These are phyloP conservation scores for Temnothorax unifasciatus DNA, from an alignment of 2,888 invertebrate genomes.

Conservation along the genomic window DNA sequence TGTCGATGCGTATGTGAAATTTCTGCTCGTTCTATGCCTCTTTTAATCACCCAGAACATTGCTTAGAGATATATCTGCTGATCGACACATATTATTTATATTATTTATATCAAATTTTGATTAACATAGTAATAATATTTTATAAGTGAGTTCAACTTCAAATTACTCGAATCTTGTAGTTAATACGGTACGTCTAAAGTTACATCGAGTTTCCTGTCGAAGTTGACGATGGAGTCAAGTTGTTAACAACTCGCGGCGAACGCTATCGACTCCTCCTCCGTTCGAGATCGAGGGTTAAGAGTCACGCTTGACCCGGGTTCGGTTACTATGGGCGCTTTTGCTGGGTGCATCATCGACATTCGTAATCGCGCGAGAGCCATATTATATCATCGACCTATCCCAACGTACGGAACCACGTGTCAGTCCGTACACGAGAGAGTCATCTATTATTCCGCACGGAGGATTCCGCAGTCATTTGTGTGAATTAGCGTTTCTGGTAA, in stretches of 20 bases:
- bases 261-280: not conserved
- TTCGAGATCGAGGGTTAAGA: conserved; percentile 14
- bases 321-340: not conserved
- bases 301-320: conserved; percentile 17
- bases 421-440: conserved; percentile 44
- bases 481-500: conserved; percentile 51
- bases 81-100: not conserved
- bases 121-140: not conserved
- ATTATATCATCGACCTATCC: conserved; percentile 68
- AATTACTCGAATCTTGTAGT: not conserved
- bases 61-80: not conserved
- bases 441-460: conserved; percentile 59
- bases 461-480: conserved; percentile 56
- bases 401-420: conserved; percentile 47
- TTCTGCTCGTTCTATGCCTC: not conserved
- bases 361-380: conserved; percentile 46
- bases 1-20: not conserved
- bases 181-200: not conserved
- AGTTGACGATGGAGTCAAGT: not conserved
- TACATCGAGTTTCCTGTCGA: conserved; percentile 3
- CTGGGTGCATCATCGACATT: conserved; percentile 19
- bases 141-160: not conserved
- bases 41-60: not conserved
- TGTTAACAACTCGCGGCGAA: conserved; percentile 8
- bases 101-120: not conserved